Conservation (phyloP, 2,797 vertebrate species). For the Tamandua tetradactyla region DNA sequence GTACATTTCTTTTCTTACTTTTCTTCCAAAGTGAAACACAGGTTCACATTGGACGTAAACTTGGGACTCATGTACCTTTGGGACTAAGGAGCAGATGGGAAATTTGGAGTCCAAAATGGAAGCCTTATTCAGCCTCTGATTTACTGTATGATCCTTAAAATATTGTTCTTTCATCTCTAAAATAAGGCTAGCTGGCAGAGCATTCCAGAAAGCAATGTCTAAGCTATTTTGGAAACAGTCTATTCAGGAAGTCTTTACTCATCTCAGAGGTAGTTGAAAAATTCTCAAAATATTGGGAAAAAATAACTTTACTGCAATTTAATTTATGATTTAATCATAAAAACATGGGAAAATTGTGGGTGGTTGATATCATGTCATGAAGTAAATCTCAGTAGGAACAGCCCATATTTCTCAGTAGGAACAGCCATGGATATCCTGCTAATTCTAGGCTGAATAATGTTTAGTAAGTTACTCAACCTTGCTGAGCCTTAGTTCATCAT, state of each 20-base stretch:
- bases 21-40: slow-evolving; percentile 61
- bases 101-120: slow-evolving; percentile 42
- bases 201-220: slow-evolving; percentile 37
- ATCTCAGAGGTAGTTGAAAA: not conserved
- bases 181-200: slow-evolving; percentile 55
- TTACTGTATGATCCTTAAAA: slow-evolving; percentile 50
- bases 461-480: not conserved
- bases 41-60: slow-evolving; percentile 54
- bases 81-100: slow-evolving; percentile 64
- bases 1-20: slow-evolving; percentile 37
- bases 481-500: not conserved
- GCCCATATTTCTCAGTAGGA: slow-evolving; percentile 22
- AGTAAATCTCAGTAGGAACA: slow-evolving; percentile 11
- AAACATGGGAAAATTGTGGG: not conserved
- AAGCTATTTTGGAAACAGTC: slow-evolving; percentile 42
- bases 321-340: slow-evolving; percentile 15
- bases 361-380: not conserved
- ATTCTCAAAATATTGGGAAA: not conserved
- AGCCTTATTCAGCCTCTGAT: slow-evolving; percentile 37
- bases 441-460: not conserved
- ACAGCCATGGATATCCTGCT: not conserved
- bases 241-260: slow-evolving; percentile 23
- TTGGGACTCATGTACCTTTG: slow-evolving; percentile 52
- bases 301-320: not conserved
- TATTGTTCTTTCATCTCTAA: slow-evolving; percentile 44